Evolutionary conservation across 2,888 invertebrate species (phyloP).

Genomic region (Rotaria macrura): DNA sequence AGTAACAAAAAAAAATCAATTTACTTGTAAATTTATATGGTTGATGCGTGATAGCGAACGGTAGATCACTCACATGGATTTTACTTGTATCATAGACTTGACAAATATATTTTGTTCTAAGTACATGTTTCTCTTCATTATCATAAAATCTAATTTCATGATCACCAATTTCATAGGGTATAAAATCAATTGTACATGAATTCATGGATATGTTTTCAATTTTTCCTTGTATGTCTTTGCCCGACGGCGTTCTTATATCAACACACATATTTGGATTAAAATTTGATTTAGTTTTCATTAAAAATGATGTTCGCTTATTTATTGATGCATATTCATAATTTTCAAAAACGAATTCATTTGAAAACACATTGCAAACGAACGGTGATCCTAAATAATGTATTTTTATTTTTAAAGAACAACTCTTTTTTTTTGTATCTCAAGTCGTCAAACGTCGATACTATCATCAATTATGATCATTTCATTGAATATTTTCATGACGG

Average conservation of each 20-base stretch:
- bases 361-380: neutral
- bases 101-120: neutral
- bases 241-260: neutral
- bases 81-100: conserved; percentile 17
- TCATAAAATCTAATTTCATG: neutral
- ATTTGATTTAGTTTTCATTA: neutral
- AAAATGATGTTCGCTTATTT: neutral
- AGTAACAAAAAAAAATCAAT: too few relatives aligned
- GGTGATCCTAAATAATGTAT: neutral
- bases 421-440: too few relatives aligned
- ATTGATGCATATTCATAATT: neutral
- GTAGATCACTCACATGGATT: neutral
- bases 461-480: too few relatives aligned
- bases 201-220: neutral
- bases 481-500: too few relatives aligned
- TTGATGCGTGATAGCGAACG: neutral
- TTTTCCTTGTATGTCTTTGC: neutral
- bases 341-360: neutral
- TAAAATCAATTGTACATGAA: neutral
- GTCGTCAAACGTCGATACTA: too few relatives aligned
- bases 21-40: neutral
- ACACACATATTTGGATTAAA: neutral
- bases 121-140: neutral
- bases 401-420: too few relatives aligned
- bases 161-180: neutral